These are phyloP conservation scores for Callithrix jacchus DNA, from an alignment of 2,113 vertebrate genomes.

Conservation along the genomic window DNA sequence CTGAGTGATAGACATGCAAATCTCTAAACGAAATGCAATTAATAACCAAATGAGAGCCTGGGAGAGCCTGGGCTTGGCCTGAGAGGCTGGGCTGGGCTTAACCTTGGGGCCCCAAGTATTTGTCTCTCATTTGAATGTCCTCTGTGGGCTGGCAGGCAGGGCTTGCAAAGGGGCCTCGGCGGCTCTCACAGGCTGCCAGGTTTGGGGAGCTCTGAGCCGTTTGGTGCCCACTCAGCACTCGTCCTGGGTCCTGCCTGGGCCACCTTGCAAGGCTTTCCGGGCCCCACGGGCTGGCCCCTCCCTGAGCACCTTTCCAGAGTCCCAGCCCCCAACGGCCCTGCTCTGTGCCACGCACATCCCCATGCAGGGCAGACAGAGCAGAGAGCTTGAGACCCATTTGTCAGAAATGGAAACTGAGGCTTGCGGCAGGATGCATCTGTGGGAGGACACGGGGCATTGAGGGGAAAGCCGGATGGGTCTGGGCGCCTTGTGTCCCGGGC, in stretches of 20 bases:
- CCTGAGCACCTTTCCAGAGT: neutral
- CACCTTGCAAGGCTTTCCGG: neutral
- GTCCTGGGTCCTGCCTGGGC: accelerated
- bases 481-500: neutral
- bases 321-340: accelerated
- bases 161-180: neutral
- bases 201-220: neutral
- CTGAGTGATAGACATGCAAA: constrained; percentile 65
- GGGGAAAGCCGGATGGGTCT: too few species aligned
- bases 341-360: neutral
- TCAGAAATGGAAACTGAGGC: neutral
- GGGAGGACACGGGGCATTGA: neutral
- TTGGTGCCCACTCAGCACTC: too few species aligned
- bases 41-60: constrained; percentile 63
- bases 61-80: neutral
- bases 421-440: too few species aligned
- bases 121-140: constrained; percentile 74
- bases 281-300: neutral
- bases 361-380: neutral
- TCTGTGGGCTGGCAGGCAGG: constrained; percentile 12
- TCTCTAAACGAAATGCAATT: constrained; percentile 58
- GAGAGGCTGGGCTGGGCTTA: neutral
- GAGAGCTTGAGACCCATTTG: neutral
- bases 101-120: constrained; percentile 29
- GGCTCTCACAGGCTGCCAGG: neutral